Conservation (phyloP, 2,888 invertebrate genomes). For the Scotopteryx bipunctaria region DNA sequence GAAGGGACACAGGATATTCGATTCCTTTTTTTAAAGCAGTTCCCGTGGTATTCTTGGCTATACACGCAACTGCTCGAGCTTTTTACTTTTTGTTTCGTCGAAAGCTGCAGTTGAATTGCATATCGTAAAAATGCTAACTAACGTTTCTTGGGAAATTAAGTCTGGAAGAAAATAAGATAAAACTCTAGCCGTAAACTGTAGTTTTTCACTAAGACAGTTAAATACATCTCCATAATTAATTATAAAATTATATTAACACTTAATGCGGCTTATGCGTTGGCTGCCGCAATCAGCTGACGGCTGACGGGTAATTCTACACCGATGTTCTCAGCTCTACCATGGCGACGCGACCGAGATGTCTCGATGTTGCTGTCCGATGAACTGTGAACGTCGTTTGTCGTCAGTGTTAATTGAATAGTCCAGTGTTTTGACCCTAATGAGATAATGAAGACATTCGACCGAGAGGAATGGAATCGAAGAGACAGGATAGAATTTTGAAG, state of each 20-base stretch:
- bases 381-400: conserved; percentile 55
- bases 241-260: too few species aligned
- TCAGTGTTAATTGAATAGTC: conserved; percentile 53
- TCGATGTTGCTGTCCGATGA: conserved; percentile 47
- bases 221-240: too few species aligned
- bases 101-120: conserved; percentile 1
- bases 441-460: conserved; percentile 47
- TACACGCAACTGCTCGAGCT: conserved; percentile 1
- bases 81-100: conserved; percentile 6
- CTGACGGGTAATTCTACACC: conserved; percentile 31
- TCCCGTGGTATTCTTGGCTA: conserved; percentile 8
- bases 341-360: conserved; percentile 25
- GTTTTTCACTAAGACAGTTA: too few species aligned
- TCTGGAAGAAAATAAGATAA: too few species aligned
- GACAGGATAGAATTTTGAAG: conserved; percentile 34
- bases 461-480: conserved; percentile 42
- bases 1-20: conserved; percentile 58
- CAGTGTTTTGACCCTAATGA: conserved; percentile 42
- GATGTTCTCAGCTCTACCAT: conserved; percentile 20
- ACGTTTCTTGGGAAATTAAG: too few species aligned
- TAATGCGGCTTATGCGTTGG: not conserved
- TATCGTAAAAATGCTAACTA: not conserved
- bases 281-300: not conserved
- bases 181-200: too few species aligned
- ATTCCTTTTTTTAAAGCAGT: conserved; percentile 37